Base-by-base conservation (phyloP, 2,888 invertebrate species). In the Drosophila monieri region DNA sequence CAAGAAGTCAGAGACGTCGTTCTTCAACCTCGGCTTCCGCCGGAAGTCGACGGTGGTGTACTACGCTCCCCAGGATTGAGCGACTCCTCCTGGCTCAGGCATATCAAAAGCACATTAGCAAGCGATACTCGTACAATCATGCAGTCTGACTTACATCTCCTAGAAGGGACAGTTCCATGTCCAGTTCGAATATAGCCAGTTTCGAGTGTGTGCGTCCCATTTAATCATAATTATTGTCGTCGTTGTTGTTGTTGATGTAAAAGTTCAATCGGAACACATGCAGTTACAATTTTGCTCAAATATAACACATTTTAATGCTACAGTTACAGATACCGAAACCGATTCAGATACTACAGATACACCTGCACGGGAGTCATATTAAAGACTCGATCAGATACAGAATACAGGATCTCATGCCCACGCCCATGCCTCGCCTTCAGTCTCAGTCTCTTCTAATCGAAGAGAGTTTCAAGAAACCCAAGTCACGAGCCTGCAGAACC, bases 1-100 rank as follows among this genome's bases (percentile, higher is more conserved):
- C 56, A 91, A 91, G 60, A 90, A 91, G 61, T 90, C 91, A 39
- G 91, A 91, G 78, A 91, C 91, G 32, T 90, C 91, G n/a, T 91
- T 91, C 79, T 91, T 91, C 75, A 91, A 90, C 76, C 81, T 91
- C 70, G 91, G 91, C 35, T 91, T 91, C 75, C 87, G 91, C 25
- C 89, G 91, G 54, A 91, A 91, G 67, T 91, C 91, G 32, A 91
- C 91, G 5, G 89, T 91, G 48, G 90, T 91, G 8, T 91, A 90
- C 52, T 91, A 91, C 75, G 91, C 91, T 32, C 90, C 91, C 59
- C 89, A 90, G 27, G 91, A 91, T 73, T 91, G 68, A 51, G 18
- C 62, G 21, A 15, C 25, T 41, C 25, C 30, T 43, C 25, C 30
- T 43, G 14, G 61, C 47, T 62, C 55, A 43, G 59, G 78, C 80